Conservation (phyloP, 2,888 invertebrate genomes). For the Troides helena region DNA sequence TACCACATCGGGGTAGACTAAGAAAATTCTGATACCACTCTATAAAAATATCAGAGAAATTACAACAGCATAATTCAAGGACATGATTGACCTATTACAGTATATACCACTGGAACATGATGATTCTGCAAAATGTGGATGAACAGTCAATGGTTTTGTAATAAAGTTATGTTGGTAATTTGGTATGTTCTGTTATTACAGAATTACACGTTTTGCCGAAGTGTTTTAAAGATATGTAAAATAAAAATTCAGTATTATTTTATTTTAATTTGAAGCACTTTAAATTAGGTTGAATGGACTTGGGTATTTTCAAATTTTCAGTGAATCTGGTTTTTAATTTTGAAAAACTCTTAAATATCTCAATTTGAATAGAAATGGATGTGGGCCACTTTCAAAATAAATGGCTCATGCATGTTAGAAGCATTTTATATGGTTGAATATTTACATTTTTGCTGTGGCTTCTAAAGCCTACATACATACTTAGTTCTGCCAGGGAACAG, state of each 20-base stretch:
- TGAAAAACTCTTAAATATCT: not conserved
- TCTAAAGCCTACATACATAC: too few species aligned
- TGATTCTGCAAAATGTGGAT: conserved; percentile 12
- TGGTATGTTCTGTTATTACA: conserved; percentile 14
- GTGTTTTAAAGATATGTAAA: conserved; percentile 12
- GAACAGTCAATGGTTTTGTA: conserved; percentile 13
- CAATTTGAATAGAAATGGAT: too few species aligned
- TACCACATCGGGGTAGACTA: not conserved
- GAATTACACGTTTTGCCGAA: conserved; percentile 3
- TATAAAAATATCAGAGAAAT: conserved; percentile 13
- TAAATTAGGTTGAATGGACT: conserved; percentile 8
- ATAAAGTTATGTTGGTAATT: conserved; percentile 15
- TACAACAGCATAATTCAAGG: conserved; percentile 6
- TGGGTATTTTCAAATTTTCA: conserved; percentile 10
- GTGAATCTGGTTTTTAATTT: conserved; percentile 1
- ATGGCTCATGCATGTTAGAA: too few species aligned
- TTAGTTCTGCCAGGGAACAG: too few species aligned
- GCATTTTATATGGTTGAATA: too few species aligned
- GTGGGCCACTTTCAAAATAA: too few species aligned
- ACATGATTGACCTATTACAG: conserved; percentile 10
- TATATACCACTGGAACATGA: conserved; percentile 6
- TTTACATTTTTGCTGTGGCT: too few species aligned
- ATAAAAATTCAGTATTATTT: conserved; percentile 1
- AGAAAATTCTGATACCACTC: conserved; percentile 6
- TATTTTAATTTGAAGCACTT: conserved; percentile 9